A percentile compares a stretch with the other conserved stretches of the same genome.
These are phyloP conservation scores for Cheirogaleus major DNA, from an alignment of 2,797 vertebrate species.

Conservation along the genomic window DNA sequence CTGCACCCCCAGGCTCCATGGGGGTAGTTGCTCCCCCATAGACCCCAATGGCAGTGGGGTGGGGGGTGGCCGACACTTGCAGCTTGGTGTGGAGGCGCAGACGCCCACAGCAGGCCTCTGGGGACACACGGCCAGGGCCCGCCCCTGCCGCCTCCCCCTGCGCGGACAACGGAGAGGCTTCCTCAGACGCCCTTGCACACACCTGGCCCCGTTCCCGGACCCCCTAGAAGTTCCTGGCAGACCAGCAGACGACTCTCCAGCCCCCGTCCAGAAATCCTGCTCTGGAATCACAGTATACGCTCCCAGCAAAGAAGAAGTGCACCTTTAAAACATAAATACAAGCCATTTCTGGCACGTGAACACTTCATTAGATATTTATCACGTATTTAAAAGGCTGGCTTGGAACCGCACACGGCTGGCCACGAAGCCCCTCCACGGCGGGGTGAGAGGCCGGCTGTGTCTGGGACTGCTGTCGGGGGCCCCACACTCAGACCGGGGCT, in stretches of 20 bases:
- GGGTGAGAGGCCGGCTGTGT: background rate
- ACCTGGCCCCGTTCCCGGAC: background rate
- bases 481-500: accelerated
- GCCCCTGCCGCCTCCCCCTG: background rate
- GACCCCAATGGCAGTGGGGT: accelerated
- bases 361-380: constrained; percentile 1
- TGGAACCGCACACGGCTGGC: background rate
- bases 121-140: background rate
- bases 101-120: background rate
- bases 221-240: background rate
- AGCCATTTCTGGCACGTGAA: background rate
- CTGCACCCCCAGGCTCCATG: background rate
- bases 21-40: background rate
- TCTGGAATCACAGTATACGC: background rate
- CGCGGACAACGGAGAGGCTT: too few relatives aligned
- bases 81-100: background rate
- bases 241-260: background rate
- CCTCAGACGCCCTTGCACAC: background rate
- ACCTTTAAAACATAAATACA: background rate
- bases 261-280: background rate
- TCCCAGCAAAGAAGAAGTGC: background rate
- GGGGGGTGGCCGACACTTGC: too few relatives aligned
- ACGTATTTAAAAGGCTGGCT: background rate
- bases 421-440: background rate
- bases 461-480: accelerated